Conservation (phyloP, 2,888 invertebrate genomes). For the Deladenus siricidicola region DNA sequence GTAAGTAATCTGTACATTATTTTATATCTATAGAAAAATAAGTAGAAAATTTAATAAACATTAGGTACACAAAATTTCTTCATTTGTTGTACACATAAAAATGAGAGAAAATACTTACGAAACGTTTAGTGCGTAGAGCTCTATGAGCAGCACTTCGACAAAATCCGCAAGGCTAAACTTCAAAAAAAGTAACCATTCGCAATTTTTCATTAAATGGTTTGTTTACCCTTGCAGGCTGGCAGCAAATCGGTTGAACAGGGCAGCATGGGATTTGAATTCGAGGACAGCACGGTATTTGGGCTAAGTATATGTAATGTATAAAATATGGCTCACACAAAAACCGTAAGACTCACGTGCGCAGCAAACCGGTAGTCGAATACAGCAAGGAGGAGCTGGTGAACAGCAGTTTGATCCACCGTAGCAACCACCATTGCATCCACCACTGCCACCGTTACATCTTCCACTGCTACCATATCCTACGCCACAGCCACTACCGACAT, state of each 20-base stretch:
- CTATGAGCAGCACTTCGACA: slow-evolving; percentile 6
- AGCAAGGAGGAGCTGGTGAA: background rate
- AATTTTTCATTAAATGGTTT: background rate
- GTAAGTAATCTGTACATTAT: too few species aligned
- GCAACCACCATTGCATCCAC: background rate
- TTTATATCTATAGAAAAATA: too few species aligned
- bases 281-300: slow-evolving; percentile 10
- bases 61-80: too few species aligned
- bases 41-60: too few species aligned
- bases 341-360: slow-evolving; percentile 4
- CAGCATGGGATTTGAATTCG: slow-evolving; percentile 8
- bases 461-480: background rate
- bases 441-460: background rate
- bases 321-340: background rate
- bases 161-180: slow-evolving; percentile 6
- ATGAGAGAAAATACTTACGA: background rate
- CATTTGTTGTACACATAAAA: too few species aligned
- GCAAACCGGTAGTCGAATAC: slow-evolving; percentile 1
- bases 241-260: slow-evolving; percentile 7
- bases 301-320: background rate
- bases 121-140: slow-evolving; percentile 1
- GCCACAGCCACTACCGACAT: background rate
- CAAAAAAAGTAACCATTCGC: background rate
- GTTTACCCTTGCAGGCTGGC: slow-evolving; percentile 6
- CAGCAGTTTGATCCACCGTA: slow-evolving; percentile 1